A percentile compares a stretch with the other conserved stretches of the same genome.
Conservation (phyloP, 2,888 invertebrate species). For the Ectobius pallidus region DNA sequence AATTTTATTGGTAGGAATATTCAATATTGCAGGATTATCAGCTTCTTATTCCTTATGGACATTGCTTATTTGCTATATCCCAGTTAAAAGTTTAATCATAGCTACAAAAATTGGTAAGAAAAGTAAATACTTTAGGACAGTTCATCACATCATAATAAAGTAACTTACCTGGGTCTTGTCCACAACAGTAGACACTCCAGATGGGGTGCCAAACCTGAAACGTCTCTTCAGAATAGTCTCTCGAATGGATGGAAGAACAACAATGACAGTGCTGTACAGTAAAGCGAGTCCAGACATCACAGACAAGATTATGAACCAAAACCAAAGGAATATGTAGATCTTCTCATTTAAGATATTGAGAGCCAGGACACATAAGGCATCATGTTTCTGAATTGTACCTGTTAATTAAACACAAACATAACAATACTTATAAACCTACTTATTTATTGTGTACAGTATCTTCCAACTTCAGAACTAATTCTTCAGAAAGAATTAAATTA, state of each 20-base stretch:
- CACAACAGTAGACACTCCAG: constrained; percentile 75
- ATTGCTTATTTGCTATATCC: no score
- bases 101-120: no score
- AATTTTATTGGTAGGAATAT: no score
- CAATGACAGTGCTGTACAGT: constrained; percentile 78
- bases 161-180: constrained; percentile 76
- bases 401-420: constrained; percentile 15
- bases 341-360: constrained; percentile 91
- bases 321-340: constrained; percentile 92
- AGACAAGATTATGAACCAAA: constrained; percentile 85
- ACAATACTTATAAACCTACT: background rate
- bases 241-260: constrained; percentile 79
- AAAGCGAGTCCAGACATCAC: constrained; percentile 78
- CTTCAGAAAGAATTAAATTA: background rate
- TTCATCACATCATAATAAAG: no score
- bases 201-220: constrained; percentile 77
- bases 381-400: constrained; percentile 83
- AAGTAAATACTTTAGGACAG: no score
- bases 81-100: no score
- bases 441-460: background rate
- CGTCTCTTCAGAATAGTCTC: constrained; percentile 80
- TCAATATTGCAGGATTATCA: no score
- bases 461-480: background rate
- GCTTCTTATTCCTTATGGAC: no score
- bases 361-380: constrained; percentile 86